These are phyloP conservation scores for Lepilemur ruficaudatus DNA, from an alignment of 2,797 vertebrate genomes.

Conservation along the genomic window DNA sequence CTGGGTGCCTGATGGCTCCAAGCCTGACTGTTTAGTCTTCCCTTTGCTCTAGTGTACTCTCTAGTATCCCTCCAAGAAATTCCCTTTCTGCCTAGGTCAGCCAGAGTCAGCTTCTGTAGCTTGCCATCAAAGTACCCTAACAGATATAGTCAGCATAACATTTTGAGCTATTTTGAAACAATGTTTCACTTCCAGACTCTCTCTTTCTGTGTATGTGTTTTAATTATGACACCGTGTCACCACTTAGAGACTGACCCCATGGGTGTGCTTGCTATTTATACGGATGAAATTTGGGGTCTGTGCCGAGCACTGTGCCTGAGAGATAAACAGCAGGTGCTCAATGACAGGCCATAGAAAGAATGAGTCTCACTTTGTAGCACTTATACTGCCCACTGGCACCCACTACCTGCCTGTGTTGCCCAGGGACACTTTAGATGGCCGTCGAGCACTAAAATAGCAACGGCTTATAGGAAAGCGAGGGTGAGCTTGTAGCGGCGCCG, in stretches of 20 bases:
- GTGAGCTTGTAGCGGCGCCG: neutral
- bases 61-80: slow-evolving; percentile 47
- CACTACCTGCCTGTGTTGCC: neutral
- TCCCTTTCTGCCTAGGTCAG: neutral
- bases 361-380: neutral
- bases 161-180: slow-evolving; percentile 50
- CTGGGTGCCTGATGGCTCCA: neutral
- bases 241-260: neutral
- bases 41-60: neutral
- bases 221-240: neutral
- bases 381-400: neutral
- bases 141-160: neutral
- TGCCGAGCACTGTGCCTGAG: neutral
- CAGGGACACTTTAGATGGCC: neutral
- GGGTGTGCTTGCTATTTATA: neutral
- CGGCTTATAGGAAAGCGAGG: neutral
- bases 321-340: neutral
- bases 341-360: neutral
- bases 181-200: neutral
- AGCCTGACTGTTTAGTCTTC: slow-evolving; percentile 22
- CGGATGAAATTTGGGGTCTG: neutral
- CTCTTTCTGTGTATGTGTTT: neutral
- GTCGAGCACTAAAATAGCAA: neutral
- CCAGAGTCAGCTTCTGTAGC: slow-evolving; percentile 39
- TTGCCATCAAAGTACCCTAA: slow-evolving; percentile 19